Base-by-base conservation (phyloP, 1,140 invertebrate genomes). In the Bradysia coprophila region DNA sequence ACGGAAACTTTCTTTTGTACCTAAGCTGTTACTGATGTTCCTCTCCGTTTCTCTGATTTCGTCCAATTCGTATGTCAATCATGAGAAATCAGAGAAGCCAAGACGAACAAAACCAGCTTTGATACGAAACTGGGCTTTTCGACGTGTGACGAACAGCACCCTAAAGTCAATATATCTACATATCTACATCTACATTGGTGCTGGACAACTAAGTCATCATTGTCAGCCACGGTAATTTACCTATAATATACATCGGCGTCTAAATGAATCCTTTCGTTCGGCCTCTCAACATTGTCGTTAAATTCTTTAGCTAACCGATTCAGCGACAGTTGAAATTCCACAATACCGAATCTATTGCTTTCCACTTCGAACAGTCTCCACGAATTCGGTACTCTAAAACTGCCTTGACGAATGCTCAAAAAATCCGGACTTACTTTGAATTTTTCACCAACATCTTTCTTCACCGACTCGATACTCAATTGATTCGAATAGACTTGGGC, bases 401-500 rank as follows among this genome's bases (percentile, higher is more conserved):
- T 47, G 9, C 46, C 32, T 43, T 61, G 58, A 20, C 38, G 48
- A 3, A 61, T 20, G 5, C 48, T 13, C 5, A 61, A 22, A 2
- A 43, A 20, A 9, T 45, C 21, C 0, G 57, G 47, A 18, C 48
- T 40, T 4, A 61, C 49, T 38, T 59, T 51, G 42, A 61, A 61
- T 24, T 55, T 52, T 9, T 49, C 49, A 9, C 45, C 48, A 16
- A 61, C 48, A 32, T 61, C 58, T 32, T 51, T 48, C 40, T 59
- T 59, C 1, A 61, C 47, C 41, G 59, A 53, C 18, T 23, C 46
- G n/a, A 61, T 48, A 6, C 47, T 58, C 48, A 56, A 48, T 38
- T 48, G 47, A 37, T 58, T 58, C n/a, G 57, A 54, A 53, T 60
- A 60, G 4, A 60, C 49, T 43, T 57, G 57, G 18, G 57, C 57